Percentiles rank a stretch among this genome's conserved stretches.
Evolutionary conservation across 2,888 invertebrate genomes (phyloP).

Genomic region (Acanthosepion lycidas): DNA sequence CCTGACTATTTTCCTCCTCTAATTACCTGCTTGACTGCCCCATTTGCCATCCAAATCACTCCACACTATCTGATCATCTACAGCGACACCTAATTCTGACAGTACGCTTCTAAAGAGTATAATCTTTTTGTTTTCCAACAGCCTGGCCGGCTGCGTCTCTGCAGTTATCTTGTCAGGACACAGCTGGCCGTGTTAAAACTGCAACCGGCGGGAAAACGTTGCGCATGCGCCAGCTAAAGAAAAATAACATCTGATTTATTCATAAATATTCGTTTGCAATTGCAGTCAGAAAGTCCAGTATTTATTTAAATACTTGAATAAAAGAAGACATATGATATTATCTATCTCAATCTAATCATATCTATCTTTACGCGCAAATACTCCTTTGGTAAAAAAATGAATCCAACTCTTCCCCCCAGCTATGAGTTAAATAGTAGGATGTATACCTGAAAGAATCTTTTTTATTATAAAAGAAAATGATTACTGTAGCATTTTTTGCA

Average conservation of each 20-base stretch:
- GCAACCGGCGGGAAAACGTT: not conserved
- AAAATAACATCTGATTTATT: not conserved
- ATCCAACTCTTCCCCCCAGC: too few species aligned
- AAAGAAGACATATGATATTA: not conserved
- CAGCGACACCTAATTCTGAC: not conserved
- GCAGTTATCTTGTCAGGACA: conserved; percentile 22
- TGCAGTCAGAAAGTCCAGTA: not conserved
- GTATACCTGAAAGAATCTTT: too few species aligned
- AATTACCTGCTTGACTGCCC: conserved; percentile 12
- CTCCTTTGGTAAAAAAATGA: too few species aligned
- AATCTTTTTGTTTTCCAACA: conserved; percentile 1
- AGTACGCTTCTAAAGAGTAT: conserved; percentile 33
- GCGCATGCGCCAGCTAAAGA: not conserved
- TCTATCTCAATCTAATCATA: not conserved
- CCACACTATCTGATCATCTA: conserved; percentile 24
- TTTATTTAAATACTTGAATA: not conserved
- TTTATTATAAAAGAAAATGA: too few species aligned
- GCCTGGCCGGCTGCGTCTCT: not conserved
- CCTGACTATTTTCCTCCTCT: not conserved
- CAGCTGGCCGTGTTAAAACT: not conserved
- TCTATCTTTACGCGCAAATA: too few species aligned
- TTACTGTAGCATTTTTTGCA: too few species aligned
- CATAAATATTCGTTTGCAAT: not conserved
- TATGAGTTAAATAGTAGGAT: too few species aligned
- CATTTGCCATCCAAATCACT: not conserved